Evolutionary conservation across 2,113 vertebrate species (phyloP).

Genomic region (Pogona vitticeps): DNA sequence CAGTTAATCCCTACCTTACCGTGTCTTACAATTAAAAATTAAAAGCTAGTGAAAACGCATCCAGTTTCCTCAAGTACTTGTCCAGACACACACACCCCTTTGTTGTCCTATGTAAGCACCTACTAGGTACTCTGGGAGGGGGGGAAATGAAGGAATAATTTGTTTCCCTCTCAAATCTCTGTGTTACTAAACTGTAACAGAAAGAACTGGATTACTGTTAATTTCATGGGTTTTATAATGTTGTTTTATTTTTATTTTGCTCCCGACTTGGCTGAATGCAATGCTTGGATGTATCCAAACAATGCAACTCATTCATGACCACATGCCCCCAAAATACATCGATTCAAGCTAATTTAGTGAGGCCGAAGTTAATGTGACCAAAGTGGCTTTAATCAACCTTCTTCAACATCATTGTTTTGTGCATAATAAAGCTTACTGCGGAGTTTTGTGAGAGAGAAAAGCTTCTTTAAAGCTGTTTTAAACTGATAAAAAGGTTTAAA

Average conservation of each 20-base stretch:
- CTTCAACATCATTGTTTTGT: constrained; percentile 3
- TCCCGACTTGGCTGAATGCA: background rate
- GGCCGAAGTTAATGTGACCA: constrained; percentile 8
- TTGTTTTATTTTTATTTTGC: background rate
- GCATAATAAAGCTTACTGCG: constrained; percentile 9
- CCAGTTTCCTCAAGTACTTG: constrained; percentile 31
- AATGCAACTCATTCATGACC: background rate
- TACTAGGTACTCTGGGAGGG: background rate
- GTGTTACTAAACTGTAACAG: background rate
- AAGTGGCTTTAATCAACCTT: constrained; percentile 14
- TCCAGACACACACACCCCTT: background rate
- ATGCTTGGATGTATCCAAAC: background rate
- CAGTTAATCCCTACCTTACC: constrained; percentile 58
- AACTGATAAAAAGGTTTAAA: background rate
- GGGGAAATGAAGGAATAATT: background rate
- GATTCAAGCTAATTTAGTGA: constrained; percentile 15
- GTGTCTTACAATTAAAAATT: constrained; percentile 50
- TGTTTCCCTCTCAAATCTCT: background rate
- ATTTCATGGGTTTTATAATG: constrained; percentile 4
- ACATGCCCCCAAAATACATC: background rate
- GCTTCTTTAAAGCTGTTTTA: background rate
- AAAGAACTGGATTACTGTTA: background rate
- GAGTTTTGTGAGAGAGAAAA: background rate
- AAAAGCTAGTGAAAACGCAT: constrained; percentile 56
- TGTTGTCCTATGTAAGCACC: background rate